Conservation (phyloP, 2,113 vertebrate species). For the Oxyura jamaicensis region DNA sequence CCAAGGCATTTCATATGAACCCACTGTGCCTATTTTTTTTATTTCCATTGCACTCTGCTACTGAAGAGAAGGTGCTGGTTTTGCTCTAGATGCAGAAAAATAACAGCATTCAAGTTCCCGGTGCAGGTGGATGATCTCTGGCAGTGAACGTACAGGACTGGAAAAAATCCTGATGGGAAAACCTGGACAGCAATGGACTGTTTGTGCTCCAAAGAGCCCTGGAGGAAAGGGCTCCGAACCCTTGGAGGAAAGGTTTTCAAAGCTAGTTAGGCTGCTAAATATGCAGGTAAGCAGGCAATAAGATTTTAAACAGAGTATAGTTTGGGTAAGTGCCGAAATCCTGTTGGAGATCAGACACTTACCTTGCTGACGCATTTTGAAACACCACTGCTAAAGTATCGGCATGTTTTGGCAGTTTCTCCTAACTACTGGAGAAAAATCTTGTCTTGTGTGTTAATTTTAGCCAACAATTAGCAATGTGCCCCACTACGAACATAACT, state of each 20-base stretch:
- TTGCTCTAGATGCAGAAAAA: background rate
- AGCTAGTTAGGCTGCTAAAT: background rate
- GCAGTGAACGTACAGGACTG: background rate
- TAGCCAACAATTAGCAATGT: background rate
- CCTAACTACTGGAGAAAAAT: background rate
- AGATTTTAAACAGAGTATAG: background rate
- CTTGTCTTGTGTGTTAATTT: background rate
- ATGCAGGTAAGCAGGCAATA: background rate
- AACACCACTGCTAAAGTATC: background rate
- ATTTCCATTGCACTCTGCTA: background rate
- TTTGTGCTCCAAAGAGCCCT: background rate
- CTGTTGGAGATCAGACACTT: background rate
- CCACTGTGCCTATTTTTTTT: no score
- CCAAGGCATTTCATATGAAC: background rate
- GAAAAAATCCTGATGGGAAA: background rate
- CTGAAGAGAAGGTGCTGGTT: background rate
- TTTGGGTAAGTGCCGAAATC: background rate
- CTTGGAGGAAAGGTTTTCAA: background rate
- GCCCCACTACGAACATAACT: fast-evolving
- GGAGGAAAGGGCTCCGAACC: background rate
- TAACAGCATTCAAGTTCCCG: background rate
- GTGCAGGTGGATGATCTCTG: background rate
- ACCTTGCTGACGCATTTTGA: background rate
- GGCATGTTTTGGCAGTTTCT: background rate
- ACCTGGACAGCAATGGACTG: background rate